phyloP scores from a whole-genome alignment of 2,888 invertebrate species.

The Callosobruchus maculatus region DNA sequence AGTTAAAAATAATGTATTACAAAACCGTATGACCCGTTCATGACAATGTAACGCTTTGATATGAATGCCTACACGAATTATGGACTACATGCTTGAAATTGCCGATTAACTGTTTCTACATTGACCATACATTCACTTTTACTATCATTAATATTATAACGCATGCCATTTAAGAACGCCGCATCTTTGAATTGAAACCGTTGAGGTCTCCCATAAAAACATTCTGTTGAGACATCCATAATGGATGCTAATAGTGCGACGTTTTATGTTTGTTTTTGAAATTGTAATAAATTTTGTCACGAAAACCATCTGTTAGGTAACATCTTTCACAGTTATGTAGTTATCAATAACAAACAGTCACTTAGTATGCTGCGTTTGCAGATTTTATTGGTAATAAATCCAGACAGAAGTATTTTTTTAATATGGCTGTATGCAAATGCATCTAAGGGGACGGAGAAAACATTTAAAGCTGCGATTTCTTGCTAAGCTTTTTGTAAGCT shows the following conservation, averaged over 20 bases:
- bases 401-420: no score
- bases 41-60: not conserved
- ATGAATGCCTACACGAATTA: not conserved
- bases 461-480: no score
- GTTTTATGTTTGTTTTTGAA: not conserved
- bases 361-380: not conserved
- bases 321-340: not conserved
- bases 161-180: no score
- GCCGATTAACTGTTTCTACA: not conserved
- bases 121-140: not conserved
- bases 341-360: slow-evolving; percentile 7
- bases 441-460: no score
- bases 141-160: not conserved
- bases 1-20: not conserved
- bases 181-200: no score
- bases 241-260: no score
- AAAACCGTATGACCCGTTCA: not conserved
- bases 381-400: no score
- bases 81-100: not conserved
- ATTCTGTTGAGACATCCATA: no score
- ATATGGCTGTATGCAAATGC: no score
- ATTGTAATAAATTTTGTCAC: not conserved
- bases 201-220: no score
- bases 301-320: not conserved
- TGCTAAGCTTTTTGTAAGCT: no score